phyloP scores from a whole-genome alignment of 2,113 vertebrate genomes.

The Nyctibius bracteatus region DNA sequence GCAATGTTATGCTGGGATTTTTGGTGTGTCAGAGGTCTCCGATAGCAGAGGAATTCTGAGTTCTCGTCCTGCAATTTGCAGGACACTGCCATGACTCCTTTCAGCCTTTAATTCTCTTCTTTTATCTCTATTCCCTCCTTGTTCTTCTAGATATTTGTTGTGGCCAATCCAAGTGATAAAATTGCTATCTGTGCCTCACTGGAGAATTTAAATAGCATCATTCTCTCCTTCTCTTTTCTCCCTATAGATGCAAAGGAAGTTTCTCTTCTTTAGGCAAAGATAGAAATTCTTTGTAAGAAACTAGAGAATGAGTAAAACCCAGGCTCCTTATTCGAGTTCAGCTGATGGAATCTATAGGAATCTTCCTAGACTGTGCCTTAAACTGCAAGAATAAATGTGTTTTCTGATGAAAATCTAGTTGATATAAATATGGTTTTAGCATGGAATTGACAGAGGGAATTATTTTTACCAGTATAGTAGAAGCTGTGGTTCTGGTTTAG shows the following conservation, averaged over 20 bases:
- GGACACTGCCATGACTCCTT: not conserved
- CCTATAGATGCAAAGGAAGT: not conserved
- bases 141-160: not conserved
- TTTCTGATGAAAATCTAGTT: not conserved
- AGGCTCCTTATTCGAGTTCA: fast-evolving
- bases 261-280: not conserved
- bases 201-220: not conserved
- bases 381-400: not conserved
- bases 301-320: not conserved
- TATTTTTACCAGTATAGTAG: not conserved
- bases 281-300: not conserved
- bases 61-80: not conserved
- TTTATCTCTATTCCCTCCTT: not conserved
- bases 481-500: not conserved
- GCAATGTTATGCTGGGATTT: not conserved
- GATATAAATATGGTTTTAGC: not conserved
- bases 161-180: not conserved
- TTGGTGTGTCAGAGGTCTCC: not conserved
- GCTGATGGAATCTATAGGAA: not conserved
- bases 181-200: not conserved
- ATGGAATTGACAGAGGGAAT: not conserved
- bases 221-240: not conserved
- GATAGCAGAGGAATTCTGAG: not conserved
- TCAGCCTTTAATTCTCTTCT: not conserved
- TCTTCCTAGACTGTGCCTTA: not conserved